phyloP scores from a whole-genome alignment of 1,140 invertebrate species.

The Euwallacea similis region DNA sequence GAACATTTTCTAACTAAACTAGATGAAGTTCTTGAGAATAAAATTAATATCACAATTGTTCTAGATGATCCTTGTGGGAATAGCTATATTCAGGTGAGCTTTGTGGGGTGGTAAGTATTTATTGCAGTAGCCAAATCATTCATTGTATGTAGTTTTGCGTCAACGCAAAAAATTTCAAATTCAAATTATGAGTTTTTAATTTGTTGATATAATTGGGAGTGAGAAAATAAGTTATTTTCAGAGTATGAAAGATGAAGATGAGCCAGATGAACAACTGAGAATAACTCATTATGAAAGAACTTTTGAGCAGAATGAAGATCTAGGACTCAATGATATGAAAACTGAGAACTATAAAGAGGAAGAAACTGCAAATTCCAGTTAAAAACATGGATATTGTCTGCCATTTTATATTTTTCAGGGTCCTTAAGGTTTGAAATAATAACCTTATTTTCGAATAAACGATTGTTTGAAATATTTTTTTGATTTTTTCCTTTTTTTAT shows the following conservation, averaged over 20 bases:
- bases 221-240: conserved; percentile 51
- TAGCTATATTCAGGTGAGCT: conserved; percentile 85
- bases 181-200: neutral
- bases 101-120: neutral
- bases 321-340: conserved; percentile 97
- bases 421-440: too few species aligned
- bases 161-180: neutral
- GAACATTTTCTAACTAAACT: conserved; percentile 70
- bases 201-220: neutral
- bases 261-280: conserved; percentile 66
- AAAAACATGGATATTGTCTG: neutral
- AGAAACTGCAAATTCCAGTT: neutral
- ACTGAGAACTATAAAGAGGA: conserved; percentile 73
- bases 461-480: too few species aligned
- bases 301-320: conserved; percentile 92
- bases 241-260: conserved; percentile 66
- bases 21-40: conserved; percentile 68
- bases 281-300: conserved; percentile 82
- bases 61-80: conserved; percentile 97
- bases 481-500: too few species aligned
- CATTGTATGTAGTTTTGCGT: neutral
- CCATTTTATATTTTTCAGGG: neutral
- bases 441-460: too few species aligned
- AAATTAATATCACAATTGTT: conserved; percentile 72
- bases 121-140: too few species aligned